Conservation (phyloP, 2,888 invertebrate species). For the Bugulina stolonifera region DNA sequence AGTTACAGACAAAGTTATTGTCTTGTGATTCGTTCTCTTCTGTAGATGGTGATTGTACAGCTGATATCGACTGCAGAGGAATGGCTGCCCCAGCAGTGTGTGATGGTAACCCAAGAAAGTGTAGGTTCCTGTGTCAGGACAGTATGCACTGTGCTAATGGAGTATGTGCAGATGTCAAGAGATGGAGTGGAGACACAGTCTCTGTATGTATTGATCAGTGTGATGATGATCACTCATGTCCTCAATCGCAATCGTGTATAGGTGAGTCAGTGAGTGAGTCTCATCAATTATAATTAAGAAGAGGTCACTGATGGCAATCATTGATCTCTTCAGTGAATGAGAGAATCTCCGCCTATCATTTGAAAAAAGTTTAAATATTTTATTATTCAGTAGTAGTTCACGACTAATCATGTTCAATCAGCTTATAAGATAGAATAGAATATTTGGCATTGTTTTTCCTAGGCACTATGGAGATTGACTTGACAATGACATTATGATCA, state of each 20-base stretch:
- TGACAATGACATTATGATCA: too few species aligned
- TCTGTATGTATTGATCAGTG: constrained; percentile 14
- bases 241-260: not conserved
- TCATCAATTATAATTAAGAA: not conserved
- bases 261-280: not conserved
- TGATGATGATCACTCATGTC: not conserved
- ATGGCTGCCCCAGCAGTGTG: not conserved
- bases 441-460: too few species aligned
- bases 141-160: constrained; percentile 18
- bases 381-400: too few species aligned
- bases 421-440: too few species aligned
- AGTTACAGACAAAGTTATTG: too few species aligned
- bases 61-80: constrained; percentile 3
- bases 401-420: too few species aligned
- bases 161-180: not conserved
- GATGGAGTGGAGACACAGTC: not conserved
- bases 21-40: too few species aligned
- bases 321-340: too few species aligned
- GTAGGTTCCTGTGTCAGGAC: constrained; percentile 1
- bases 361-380: too few species aligned
- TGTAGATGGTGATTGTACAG: not conserved
- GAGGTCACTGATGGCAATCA: too few species aligned
- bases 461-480: too few species aligned
- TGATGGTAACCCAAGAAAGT: not conserved
- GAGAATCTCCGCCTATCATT: too few species aligned